Evolutionary conservation across 2,797 vertebrate species (phyloP).

Genomic region (Poeciliopsis paucimaculata): DNA sequence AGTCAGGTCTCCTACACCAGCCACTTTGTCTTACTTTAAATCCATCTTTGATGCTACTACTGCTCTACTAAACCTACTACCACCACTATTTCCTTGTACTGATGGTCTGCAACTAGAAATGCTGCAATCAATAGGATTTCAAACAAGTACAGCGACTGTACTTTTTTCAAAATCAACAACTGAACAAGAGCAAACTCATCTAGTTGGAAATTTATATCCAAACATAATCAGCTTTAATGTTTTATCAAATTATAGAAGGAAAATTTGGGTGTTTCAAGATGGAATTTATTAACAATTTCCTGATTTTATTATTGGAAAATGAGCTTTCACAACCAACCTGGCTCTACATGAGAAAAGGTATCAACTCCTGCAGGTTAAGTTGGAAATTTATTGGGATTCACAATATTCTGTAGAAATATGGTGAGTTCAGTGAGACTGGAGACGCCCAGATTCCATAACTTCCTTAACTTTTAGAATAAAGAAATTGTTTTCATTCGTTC

Average conservation of each 20-base stretch:
- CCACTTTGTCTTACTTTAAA: slow-evolving; percentile 7
- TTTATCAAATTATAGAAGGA: not conserved
- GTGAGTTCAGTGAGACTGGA: not conserved
- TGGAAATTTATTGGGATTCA: not conserved
- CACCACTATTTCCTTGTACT: not conserved
- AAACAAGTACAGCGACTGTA: not conserved
- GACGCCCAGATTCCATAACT: not conserved
- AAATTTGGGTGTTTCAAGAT: not conserved
- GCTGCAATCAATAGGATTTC: not conserved
- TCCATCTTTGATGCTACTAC: not conserved
- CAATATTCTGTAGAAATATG: not conserved
- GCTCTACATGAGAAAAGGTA: not conserved
- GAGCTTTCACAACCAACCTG: not conserved
- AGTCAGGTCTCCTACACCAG: not conserved
- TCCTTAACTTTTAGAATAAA: not conserved
- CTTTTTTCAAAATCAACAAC: not conserved
- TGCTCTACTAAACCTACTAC: not conserved
- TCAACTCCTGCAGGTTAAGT: not conserved
- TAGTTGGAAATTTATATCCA: not conserved
- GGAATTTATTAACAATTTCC: not conserved
- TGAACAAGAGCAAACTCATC: not conserved
- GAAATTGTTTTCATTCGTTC: not conserved
- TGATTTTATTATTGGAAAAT: not conserved
- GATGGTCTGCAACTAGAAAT: not conserved
- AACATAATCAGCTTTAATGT: not conserved